Evolutionary conservation across 2,888 invertebrate genomes (phyloP).

Genomic region (Lepidochitona cinerea): DNA sequence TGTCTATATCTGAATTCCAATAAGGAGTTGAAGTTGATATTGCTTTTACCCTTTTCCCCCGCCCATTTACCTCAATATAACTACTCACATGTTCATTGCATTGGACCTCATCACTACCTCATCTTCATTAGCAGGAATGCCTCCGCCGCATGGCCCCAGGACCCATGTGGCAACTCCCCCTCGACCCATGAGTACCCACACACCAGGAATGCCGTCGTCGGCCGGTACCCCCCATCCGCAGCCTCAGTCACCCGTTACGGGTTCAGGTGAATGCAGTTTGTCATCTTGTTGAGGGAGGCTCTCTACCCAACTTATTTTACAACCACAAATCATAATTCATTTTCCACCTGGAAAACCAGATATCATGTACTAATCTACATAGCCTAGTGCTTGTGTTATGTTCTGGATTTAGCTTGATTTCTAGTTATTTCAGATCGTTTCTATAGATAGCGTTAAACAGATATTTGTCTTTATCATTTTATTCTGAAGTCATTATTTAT

Average conservation of each 20-base stretch:
- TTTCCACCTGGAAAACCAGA: too few species aligned
- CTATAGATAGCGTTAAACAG: too few species aligned
- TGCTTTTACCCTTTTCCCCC: too few species aligned
- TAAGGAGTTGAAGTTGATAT: too few species aligned
- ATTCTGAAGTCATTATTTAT: too few species aligned
- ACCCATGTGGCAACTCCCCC: constrained; percentile 59
- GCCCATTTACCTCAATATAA: neutral
- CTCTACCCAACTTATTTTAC: neutral
- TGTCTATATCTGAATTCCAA: too few species aligned
- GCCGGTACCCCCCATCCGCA: constrained; percentile 32
- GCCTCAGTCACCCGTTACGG: constrained; percentile 26
- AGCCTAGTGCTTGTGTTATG: too few species aligned
- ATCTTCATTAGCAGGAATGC: constrained; percentile 20
- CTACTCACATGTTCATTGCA: neutral
- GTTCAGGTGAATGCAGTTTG: constrained; percentile 30
- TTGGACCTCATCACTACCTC: neutral
- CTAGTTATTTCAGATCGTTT: too few species aligned
- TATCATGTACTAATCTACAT: too few species aligned
- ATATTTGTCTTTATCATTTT: too few species aligned
- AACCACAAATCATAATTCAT: neutral
- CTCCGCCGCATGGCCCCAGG: constrained; percentile 33
- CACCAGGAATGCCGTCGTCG: constrained; percentile 45
- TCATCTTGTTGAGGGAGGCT: neutral
- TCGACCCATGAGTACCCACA: constrained; percentile 63
- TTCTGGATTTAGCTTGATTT: too few species aligned